Percentiles rank a stretch among this genome's conserved stretches.
These are phyloP conservation scores for Leptocoma aspasia DNA, from an alignment of 2,113 vertebrate genomes.

Conservation along the genomic window DNA sequence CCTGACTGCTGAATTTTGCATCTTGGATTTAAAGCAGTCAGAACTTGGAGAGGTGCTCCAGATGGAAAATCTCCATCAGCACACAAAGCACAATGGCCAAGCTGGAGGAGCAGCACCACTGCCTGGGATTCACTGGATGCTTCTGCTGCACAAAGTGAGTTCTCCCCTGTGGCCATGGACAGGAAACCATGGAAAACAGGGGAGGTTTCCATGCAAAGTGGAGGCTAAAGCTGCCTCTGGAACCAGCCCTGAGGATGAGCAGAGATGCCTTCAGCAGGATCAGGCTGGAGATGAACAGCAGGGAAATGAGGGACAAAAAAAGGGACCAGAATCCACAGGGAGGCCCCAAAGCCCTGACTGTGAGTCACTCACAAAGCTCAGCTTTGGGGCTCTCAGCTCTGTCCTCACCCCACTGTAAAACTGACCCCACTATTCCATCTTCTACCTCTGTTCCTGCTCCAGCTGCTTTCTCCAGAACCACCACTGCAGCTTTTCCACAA, in stretches of 20 bases:
- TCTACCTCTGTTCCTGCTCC: not conserved
- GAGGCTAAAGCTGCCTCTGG: not conserved
- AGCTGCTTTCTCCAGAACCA: not conserved
- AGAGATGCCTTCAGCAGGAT: not conserved
- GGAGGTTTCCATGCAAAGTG: accelerated
- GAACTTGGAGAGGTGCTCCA: not conserved
- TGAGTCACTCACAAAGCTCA: not conserved
- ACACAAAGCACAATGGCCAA: not conserved
- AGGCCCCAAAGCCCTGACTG: not conserved
- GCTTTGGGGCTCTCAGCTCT: not conserved
- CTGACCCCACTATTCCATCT: not conserved
- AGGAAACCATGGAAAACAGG: not conserved
- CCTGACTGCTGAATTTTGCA: not conserved
- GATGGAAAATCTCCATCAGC: not conserved
- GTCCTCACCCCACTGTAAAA: not conserved
- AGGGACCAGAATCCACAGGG: not conserved
- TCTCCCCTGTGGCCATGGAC: not conserved
- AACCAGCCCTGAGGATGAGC: not conserved
- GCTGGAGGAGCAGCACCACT: not conserved
- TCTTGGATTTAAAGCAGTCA: not conserved
- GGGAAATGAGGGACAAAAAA: not conserved
- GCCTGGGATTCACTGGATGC: not conserved
- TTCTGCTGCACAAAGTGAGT: not conserved
- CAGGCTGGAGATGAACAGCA: not conserved
- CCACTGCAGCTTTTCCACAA: not conserved